Base-by-base conservation (phyloP, 2,888 invertebrate genomes). In the Mythimna pallens region DNA sequence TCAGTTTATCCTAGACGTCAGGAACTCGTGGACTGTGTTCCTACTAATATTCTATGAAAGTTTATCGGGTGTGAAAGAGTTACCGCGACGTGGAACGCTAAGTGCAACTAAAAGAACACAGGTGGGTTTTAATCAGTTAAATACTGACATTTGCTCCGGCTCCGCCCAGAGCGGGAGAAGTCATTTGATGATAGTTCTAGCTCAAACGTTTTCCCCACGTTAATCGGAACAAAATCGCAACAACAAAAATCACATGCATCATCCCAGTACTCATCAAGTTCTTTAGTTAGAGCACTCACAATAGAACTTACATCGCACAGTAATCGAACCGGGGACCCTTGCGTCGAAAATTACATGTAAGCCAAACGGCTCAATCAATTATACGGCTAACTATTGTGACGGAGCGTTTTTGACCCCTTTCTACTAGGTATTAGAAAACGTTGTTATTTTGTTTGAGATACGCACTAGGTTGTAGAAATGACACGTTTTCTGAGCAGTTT, bases 381-480 rank as follows among this genome's bases (percentile, higher is more conserved):
- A 87, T 82, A 83, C 84, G 80, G 79, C 86, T 89, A 90, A 91
- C 89, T 88, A 87, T 88, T 89, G 86, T 91, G 92, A 92, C 92
- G 70, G 76, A 54, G 92, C 92, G 75, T 86, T 91, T 91, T 89
- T 85, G 83, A 89, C 91, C 91, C 91, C 85, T 83, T 85, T 86
- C 65, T 40, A 34, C 65, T 73, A 74, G 47, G 74, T 61, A 73
- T 81, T 84, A 80, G 80, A 85, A 82, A 85, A 85, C 36, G 76
- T 76, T 78, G 82, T 76, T 85, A 82, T 75, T 83, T 85, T 83
- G 78, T 80, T 75, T 76, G n/a, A 54, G 58, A 22, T 63, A 52
- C 82, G 76, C 84, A 86, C 86, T 80, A 0, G 55, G 73, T 40
- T 36, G 2, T 4, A 9, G 2, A 72, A 83, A 70, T 70, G 78